Evolutionary conservation across 2,888 invertebrate genomes (phyloP).

Genomic region (Tetragnatha montana): DNA sequence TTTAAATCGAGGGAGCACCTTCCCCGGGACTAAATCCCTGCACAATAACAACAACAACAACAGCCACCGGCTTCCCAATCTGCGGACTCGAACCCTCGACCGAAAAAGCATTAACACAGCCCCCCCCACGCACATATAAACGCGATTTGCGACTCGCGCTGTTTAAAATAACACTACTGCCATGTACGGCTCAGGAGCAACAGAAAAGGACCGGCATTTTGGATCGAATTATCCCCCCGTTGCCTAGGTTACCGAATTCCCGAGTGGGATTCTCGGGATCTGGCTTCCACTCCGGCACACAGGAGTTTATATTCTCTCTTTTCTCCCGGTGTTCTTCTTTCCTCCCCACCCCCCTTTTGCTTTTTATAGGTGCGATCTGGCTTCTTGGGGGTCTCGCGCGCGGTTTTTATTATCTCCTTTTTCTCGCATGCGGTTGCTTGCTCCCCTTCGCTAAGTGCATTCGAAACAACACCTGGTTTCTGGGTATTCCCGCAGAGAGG

Average conservation of each 20-base stretch:
- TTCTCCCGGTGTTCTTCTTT: background rate
- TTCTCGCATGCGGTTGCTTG: background rate
- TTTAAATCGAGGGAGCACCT: background rate
- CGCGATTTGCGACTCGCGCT: slow-evolving; percentile 46
- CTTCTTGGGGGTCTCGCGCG: background rate
- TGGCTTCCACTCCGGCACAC: slow-evolving; percentile 25
- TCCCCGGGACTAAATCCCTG: background rate
- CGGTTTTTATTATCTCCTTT: background rate
- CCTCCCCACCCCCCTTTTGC: background rate
- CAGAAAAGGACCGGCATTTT: slow-evolving; percentile 38
- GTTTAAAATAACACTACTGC: slow-evolving; percentile 32
- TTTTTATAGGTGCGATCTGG: slow-evolving; percentile 34
- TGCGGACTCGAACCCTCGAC: too few species aligned
- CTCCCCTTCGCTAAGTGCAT: background rate
- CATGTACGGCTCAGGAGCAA: slow-evolving; percentile 7
- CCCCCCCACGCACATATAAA: background rate
- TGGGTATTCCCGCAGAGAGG: background rate
- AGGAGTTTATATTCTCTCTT: slow-evolving; percentile 10
- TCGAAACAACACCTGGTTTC: slow-evolving; percentile 16
- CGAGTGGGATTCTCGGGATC: slow-evolving; percentile 40
- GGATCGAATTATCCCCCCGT: slow-evolving; percentile 56
- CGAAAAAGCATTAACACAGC: too few species aligned
- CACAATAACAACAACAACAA: background rate
- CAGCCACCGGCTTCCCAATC: too few species aligned
- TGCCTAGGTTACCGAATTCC: slow-evolving; percentile 41